Percentiles rank a stretch among this genome's conserved stretches.
phyloP scores from a whole-genome alignment of 2,888 invertebrate species.

The Teleiodes luculella region DNA sequence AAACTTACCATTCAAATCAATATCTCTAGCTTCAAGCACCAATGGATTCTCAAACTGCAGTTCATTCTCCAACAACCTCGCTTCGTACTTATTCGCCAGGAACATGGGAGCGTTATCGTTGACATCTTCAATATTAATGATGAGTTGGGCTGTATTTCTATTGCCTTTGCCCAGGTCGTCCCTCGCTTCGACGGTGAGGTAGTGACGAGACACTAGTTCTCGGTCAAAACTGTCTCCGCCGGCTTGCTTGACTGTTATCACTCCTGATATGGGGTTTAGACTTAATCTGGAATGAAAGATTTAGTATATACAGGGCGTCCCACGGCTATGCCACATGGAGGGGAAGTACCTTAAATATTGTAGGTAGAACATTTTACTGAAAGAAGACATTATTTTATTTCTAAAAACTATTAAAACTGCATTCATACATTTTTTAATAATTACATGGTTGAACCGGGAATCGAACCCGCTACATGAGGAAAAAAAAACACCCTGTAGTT shows the following conservation, averaged over 20 bases:
- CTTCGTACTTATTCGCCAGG: constrained; percentile 88
- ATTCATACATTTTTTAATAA: no score
- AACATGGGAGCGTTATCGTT: constrained; percentile 95
- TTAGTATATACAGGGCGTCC: no score
- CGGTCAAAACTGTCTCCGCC: constrained; percentile 90
- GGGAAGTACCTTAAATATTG: no score
- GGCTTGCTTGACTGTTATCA: constrained; percentile 88
- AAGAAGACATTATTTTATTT: no score
- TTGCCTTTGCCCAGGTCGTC: constrained; percentile 90
- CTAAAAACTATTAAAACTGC: no score
- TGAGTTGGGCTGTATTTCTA: constrained; percentile 89
- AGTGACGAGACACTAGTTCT: constrained; percentile 89
- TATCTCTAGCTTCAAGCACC: constrained; percentile 88
- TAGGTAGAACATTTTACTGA: no score
- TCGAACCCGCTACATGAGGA: no score
- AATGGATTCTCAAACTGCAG: constrained; percentile 86
- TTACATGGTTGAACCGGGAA: no score
- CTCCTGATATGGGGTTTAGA: constrained; percentile 89
- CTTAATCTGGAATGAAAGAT: constrained; percentile 81
- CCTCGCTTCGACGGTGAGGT: constrained; percentile 92
- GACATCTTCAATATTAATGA: constrained; percentile 89
- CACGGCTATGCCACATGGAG: no score
- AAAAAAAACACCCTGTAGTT: no score
- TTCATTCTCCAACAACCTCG: constrained; percentile 90
- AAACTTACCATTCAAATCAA: constrained; percentile 86